Evolutionary conservation across 1,140 invertebrate species (phyloP).

Genomic region (Chrysomallon squamiferum): DNA sequence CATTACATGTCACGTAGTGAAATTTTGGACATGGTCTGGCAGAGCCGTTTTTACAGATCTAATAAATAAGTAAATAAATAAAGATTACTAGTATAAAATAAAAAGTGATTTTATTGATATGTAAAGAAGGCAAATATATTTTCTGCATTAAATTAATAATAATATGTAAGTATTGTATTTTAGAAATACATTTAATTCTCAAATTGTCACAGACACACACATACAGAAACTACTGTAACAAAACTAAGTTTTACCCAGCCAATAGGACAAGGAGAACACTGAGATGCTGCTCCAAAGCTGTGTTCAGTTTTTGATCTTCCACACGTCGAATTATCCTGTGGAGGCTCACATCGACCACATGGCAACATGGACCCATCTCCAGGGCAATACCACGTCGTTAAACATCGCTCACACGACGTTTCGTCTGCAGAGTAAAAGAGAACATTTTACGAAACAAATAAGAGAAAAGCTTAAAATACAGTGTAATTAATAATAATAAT

Average conservation of each 20-base stretch:
- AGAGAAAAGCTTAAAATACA: neutral
- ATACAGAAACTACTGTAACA: too few relatives aligned
- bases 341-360: slow-evolving; percentile 42
- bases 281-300: slow-evolving; percentile 36
- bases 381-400: slow-evolving; percentile 37
- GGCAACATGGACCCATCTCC: slow-evolving; percentile 35
- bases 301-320: slow-evolving; percentile 41
- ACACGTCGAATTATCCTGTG: slow-evolving; percentile 30
- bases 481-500: neutral
- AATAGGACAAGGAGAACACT: slow-evolving; percentile 39
- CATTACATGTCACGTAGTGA: slow-evolving; percentile 37
- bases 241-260: slow-evolving; percentile 52
- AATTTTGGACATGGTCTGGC: slow-evolving; percentile 30
- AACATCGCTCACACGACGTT: slow-evolving; percentile 42
- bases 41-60: slow-evolving; percentile 47
- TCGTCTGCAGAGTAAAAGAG: slow-evolving; percentile 25
- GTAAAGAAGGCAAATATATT: too few relatives aligned
- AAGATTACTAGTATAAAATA: too few relatives aligned
- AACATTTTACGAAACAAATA: neutral
- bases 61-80: neutral
- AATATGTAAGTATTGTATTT: too few relatives aligned
- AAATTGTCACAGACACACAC: too few relatives aligned
- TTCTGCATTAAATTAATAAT: too few relatives aligned
- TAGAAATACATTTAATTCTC: too few relatives aligned
- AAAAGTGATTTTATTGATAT: too few relatives aligned